Percentiles rank a stretch among this genome's conserved stretches.
Conservation (phyloP, 2,888 invertebrate genomes). For the Agrilus mali region DNA sequence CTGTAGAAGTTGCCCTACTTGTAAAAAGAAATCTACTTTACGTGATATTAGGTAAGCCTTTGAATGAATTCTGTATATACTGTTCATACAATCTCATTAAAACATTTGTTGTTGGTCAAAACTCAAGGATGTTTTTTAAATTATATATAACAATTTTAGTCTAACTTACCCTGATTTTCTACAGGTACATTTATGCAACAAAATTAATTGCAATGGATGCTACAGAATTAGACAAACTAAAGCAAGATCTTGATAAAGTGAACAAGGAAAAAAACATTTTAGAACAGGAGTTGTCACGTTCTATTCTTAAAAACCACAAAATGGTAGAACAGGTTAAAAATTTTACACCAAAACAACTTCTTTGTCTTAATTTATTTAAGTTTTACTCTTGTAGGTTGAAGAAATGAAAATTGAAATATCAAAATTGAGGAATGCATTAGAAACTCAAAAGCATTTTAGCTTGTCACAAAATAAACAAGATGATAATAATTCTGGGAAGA, state of each 20-base stretch:
- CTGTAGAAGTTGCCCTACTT: constrained; percentile 72
- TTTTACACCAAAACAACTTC: too few relatives aligned
- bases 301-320: constrained; percentile 28
- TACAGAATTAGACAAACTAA: constrained; percentile 55
- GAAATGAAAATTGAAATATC: constrained; percentile 22
- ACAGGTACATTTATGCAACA: constrained; percentile 69
- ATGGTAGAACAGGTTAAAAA: background rate
- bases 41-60: constrained; percentile 17
- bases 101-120: too few relatives aligned
- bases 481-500: background rate
- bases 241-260: constrained; percentile 45
- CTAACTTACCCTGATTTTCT: constrained; percentile 12
- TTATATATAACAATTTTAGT: background rate
- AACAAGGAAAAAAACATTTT: constrained; percentile 44
- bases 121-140: too few relatives aligned
- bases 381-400: constrained; percentile 21
- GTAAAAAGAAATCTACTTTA: constrained; percentile 48
- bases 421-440: constrained; percentile 5
- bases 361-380: too few relatives aligned
- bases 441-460: background rate
- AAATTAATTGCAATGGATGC: constrained; percentile 67
- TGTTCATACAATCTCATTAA: too few relatives aligned
- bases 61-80: background rate
- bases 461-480: background rate
- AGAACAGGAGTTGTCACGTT: constrained; percentile 49